phyloP scores from a whole-genome alignment of 2,797 vertebrate genomes.

The Sciurus carolinensis region DNA sequence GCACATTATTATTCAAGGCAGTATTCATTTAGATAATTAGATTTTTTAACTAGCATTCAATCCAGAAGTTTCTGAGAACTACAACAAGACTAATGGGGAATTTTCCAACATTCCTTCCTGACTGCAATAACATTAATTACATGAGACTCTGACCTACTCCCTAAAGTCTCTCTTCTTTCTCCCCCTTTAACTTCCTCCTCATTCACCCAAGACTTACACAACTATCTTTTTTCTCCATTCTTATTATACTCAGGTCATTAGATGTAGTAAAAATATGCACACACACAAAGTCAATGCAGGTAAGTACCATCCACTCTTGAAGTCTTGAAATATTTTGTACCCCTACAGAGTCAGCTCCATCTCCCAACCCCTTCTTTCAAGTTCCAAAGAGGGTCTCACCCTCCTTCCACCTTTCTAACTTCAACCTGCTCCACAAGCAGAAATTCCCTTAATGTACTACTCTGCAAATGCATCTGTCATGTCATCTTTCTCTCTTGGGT shows the following conservation, averaged over 20 bases:
- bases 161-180: neutral
- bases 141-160: neutral
- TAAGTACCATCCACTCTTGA: neutral
- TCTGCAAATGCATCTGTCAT: neutral
- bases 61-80: constrained; percentile 13
- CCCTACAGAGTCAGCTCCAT: neutral
- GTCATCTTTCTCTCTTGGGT: neutral
- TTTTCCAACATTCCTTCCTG: constrained; percentile 43
- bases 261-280: neutral
- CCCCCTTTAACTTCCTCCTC: neutral
- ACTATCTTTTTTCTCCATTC: neutral
- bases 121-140: neutral
- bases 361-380: neutral
- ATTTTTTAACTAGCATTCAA: neutral
- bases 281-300: neutral
- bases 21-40: neutral
- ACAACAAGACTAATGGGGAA: neutral
- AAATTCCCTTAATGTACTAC: neutral
- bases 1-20: neutral
- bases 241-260: neutral
- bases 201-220: neutral
- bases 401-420: neutral
- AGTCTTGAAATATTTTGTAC: neutral
- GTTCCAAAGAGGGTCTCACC: neutral
- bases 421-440: neutral